Evolutionary conservation across 2,888 invertebrate species (phyloP).

Genomic region (Teleiodes luculella): DNA sequence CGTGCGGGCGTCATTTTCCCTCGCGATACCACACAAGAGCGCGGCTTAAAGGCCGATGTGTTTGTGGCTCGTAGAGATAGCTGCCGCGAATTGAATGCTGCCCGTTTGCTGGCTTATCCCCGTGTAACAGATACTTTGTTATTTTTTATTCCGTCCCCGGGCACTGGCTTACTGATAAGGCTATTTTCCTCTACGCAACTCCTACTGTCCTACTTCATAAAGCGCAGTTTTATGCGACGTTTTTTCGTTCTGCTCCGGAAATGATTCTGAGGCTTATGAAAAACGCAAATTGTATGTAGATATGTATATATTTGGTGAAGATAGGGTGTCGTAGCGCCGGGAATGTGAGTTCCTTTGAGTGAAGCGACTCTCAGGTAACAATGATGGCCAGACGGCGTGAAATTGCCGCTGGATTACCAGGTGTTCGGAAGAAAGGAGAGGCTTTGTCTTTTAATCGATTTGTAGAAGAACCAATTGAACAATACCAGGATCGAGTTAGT

Average conservation of each 20-base stretch:
- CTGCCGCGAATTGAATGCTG: conserved; percentile 61
- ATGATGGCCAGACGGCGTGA: conserved; percentile 13
- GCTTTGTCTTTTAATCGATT: conserved; percentile 4
- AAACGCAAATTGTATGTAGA: too few species aligned
- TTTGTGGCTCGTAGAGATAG: conserved; percentile 57
- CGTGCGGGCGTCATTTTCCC: conserved; percentile 32
- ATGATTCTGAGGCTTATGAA: conserved; percentile 20
- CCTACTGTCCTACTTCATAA: conserved; percentile 31
- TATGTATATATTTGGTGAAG: too few species aligned
- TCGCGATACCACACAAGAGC: conserved; percentile 39
- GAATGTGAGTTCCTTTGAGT: conserved; percentile 4
- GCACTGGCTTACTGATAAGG: conserved; percentile 43
- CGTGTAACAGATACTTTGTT: conserved; percentile 57
- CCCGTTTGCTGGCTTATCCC: conserved; percentile 61
- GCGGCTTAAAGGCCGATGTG: conserved; percentile 49
- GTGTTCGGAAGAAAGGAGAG: conserved; percentile 7
- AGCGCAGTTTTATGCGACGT: conserved; percentile 39
- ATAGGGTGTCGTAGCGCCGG: neutral
- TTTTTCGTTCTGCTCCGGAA: conserved; percentile 35
- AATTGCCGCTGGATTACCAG: conserved; percentile 14
- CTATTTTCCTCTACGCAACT: conserved; percentile 47
- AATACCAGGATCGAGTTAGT: neutral
- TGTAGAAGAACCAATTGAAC: neutral
- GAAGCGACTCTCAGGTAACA: conserved; percentile 12
- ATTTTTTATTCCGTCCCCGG: conserved; percentile 46